Percentiles rank a stretch among this genome's conserved stretches.
Conservation (phyloP, 1,140 invertebrate species). For the Brachionus rubens region DNA sequence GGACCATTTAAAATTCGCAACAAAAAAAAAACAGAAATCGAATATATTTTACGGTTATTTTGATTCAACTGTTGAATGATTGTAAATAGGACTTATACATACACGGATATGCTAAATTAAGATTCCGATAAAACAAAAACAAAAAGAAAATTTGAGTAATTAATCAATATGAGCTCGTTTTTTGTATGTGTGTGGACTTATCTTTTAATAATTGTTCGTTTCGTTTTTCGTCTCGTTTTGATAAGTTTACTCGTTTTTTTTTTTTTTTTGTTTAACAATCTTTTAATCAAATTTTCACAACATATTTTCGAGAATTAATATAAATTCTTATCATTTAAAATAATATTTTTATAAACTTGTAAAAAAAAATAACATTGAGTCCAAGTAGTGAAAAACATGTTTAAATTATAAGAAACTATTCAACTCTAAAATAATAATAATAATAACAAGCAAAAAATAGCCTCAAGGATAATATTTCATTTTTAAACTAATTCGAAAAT, state of each 20-base stretch:
- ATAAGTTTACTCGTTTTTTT: no score
- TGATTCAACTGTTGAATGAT: background rate
- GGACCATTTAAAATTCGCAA: constrained; percentile 10
- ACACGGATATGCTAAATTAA: constrained; percentile 25
- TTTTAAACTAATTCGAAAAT: constrained; percentile 24
- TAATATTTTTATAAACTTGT: constrained; percentile 42
- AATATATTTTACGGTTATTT: constrained; percentile 34
- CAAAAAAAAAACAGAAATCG: background rate
- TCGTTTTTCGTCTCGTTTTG: background rate
- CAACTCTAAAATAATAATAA: constrained; percentile 15
- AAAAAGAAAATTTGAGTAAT: background rate
- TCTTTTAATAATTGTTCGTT: background rate
- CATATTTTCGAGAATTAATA: background rate
- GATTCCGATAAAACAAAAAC: background rate
- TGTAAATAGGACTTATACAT: background rate
- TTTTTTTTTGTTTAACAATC: no score
- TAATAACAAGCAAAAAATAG: no score
- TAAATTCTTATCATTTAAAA: constrained; percentile 14
- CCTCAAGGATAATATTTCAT: background rate
- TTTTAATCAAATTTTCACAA: constrained; percentile 34
- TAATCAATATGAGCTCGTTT: constrained; percentile 5
- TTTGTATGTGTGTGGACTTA: no score
- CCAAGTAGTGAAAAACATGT: constrained; percentile 14
- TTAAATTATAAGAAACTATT: constrained; percentile 19
- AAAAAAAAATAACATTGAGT: constrained; percentile 23